These are phyloP conservation scores for Gallinago media DNA, from an alignment of 2,113 vertebrate genomes.

Conservation along the genomic window DNA sequence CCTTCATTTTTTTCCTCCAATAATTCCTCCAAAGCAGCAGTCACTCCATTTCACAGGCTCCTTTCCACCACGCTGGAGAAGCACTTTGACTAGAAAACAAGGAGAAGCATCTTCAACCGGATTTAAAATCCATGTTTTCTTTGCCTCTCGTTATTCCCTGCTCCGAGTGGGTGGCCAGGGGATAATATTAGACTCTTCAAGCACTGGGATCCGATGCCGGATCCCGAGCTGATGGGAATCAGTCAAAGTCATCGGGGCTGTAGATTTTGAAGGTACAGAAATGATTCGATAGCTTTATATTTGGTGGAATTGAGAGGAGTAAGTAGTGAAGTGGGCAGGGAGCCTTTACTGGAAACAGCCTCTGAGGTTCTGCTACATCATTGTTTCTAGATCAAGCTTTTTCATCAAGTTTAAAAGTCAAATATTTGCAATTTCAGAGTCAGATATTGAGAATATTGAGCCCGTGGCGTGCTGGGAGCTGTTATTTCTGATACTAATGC, in stretches of 20 bases:
- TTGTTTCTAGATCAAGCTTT: not conserved
- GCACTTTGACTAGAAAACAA: not conserved
- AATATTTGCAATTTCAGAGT: not conserved
- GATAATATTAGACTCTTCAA: not conserved
- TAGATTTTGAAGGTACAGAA: rapidly evolving
- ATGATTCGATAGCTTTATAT: not conserved
- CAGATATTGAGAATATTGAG: not conserved
- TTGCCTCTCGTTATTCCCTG: not conserved
- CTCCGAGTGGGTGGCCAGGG: not conserved
- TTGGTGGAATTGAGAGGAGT: not conserved
- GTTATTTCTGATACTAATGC: too few relatives aligned
- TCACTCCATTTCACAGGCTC: not conserved
- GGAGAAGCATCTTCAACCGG: not conserved
- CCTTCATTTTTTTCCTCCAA: not conserved
- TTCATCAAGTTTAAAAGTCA: not conserved
- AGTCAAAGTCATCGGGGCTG: not conserved
- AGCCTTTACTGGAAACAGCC: not conserved
- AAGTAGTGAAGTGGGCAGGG: not conserved
- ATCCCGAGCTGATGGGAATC: not conserved
- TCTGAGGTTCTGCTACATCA: not conserved
- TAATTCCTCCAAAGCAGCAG: not conserved
- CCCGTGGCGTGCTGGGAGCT: not conserved
- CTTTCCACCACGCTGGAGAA: not conserved
- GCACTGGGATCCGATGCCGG: not conserved
- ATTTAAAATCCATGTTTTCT: not conserved